Conservation (phyloP, 2,113 vertebrate genomes). For the Thamnophis sirtalis region DNA sequence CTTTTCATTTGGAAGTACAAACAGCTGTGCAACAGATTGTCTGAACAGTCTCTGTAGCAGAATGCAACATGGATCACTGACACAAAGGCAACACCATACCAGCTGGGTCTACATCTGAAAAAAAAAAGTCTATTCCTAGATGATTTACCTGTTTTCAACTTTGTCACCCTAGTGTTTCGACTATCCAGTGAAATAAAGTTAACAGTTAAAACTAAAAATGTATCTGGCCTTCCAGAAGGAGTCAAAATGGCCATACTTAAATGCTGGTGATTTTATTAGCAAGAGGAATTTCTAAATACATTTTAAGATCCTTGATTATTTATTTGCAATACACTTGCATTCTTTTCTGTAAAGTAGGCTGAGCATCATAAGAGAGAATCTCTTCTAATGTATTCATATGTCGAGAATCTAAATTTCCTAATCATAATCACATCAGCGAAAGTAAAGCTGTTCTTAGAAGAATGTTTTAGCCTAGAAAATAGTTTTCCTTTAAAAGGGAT, state of each 20-base stretch:
- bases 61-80: slow-evolving; percentile 69
- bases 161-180: slow-evolving; percentile 71
- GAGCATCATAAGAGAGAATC: slow-evolving; percentile 56
- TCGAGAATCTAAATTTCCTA: slow-evolving; percentile 76
- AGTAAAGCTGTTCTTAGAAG: slow-evolving; percentile 75
- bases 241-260: slow-evolving; percentile 65
- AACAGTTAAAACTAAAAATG: slow-evolving; percentile 58
- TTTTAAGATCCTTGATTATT: slow-evolving; percentile 77
- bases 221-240: slow-evolving; percentile 61
- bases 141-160: slow-evolving; percentile 80
- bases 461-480: slow-evolving; percentile 79
- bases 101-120: slow-evolving; percentile 72
- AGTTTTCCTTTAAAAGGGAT: slow-evolving; percentile 79
- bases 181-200: slow-evolving; percentile 67
- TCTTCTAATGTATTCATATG: slow-evolving; percentile 77
- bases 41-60: slow-evolving; percentile 71
- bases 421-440: slow-evolving; percentile 81
- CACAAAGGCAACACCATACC: slow-evolving; percentile 68
- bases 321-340: slow-evolving; percentile 77
- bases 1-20: slow-evolving; percentile 79
- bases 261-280: slow-evolving; percentile 56
- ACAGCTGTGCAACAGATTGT: slow-evolving; percentile 79
- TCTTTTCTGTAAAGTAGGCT: slow-evolving; percentile 73
- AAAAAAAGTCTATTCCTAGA: slow-evolving; percentile 73
- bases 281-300: slow-evolving; percentile 74